Evolutionary conservation across 2,797 vertebrate genomes (phyloP), one percentile per base, ranked within the genome.

Genomic region (Threskiornis aethiopicus): DNA sequence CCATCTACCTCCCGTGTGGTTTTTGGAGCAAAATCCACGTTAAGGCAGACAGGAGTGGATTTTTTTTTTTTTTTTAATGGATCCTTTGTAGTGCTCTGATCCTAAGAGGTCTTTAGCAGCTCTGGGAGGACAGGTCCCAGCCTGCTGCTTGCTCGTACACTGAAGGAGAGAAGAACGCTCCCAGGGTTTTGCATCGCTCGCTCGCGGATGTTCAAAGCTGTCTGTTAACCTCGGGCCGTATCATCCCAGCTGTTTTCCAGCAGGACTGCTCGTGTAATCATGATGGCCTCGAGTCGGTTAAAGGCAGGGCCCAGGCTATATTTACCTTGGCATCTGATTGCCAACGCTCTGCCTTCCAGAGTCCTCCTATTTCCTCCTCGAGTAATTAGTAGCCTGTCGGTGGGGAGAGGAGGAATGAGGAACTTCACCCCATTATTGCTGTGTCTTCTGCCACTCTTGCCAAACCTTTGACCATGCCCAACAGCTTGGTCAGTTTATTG

Each of bases 271-370:
- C 0, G 0, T 52, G 54, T 52, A 64, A 92, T 47, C 89, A 54
- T 6, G 62, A 71, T 29, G 76, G 66, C 62, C 71, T 54, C 2
- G 5, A 89, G 85, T 22, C 3, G 0, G 87, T 57, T 72, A 70
- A 79, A 95, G 80, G 73, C 59, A 93, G 64, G 39, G 51, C 72
- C 49, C 16, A 28, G 79, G 58, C 44, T 67, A 8, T 92, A 64
- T 93, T 97, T 93, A 92, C 59, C 19, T 64, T 85, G 81, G 84
- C 83, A 94, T 25, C 62, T 69, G 49, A 91, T 49, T 84, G 83
- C 25, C 89, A 89, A 29, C 0, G 8, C 25, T 90, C 47, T 67
- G 58, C 52, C 51, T 81, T 72, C 58, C 66, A 62, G 21, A 59
- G 69, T 12, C 80, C 77, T 88, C 82, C 64, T 71, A 14, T 31